Evolutionary conservation across 2,888 invertebrate genomes (phyloP), one percentile per base, ranked within the genome.

Genomic region (Caenorhabditis macrosperma): DNA sequence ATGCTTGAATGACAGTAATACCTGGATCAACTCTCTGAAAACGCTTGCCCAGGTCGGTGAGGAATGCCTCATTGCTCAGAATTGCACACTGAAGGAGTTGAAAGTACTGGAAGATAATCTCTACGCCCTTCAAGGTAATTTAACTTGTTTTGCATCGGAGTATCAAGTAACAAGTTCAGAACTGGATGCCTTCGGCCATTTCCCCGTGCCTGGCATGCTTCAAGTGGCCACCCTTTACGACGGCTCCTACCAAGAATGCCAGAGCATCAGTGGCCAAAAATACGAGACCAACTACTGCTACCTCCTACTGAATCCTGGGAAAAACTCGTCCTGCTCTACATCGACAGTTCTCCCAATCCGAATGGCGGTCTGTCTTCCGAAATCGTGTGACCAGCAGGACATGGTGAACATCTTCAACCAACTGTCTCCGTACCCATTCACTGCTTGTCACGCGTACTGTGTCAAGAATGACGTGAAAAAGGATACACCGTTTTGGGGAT

Each of bases 281-380:
- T 82, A 82, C 63, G 54, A 67, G 9, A 82, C 82, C 2, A 75
- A 82, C 20, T 82, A 79, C 41, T 82, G 82, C 33, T 82, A 76
- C 30, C 24, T 74, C 15, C 44, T 59, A 24, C 20, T 78, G 22
- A 52, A 15, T 3, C 52, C 69, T 52, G 78, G 75, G 46, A 60
- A 63, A 30, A 20, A 66, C 15, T 17, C 20, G 15, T 28, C 60
- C 17, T 30, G 9, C n/a, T 12, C 22, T n/a, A n/a, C n/a, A n/a
- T n/a, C n/a, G n/a, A n/a, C n/a, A n/a, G 41, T 57, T 46, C 63
- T 64, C 2, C 63, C 72, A 9, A 44, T 72, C 2, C 30, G 78
- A 38, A 22, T 69, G 3, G 78, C 78, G 17, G 72, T 74, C 7
- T 78, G 78, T 30, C 26, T 78, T n/a, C 78, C 78, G 9, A 57